These are phyloP conservation scores for Strongylocentrotus purpuratus DNA, from an alignment of 35 echinoderm and acorn worm genomes.

Conservation along the genomic window DNA sequence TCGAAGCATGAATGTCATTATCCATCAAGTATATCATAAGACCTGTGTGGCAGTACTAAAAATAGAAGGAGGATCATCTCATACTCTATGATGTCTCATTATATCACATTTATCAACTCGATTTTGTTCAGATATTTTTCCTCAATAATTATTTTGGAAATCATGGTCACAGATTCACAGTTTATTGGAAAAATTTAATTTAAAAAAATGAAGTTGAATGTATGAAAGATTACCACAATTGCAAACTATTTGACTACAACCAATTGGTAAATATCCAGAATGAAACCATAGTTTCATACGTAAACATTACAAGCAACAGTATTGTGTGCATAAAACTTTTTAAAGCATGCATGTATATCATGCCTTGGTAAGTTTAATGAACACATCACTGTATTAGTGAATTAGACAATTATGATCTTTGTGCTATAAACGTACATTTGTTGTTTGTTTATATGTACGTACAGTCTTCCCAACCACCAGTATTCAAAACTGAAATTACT, in stretches of 20 bases:
- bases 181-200: background rate
- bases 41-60: background rate
- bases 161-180: background rate
- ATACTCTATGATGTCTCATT: background rate
- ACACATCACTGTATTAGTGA: background rate
- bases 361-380: background rate
- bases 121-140: background rate
- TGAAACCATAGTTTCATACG: background rate
- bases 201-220: background rate
- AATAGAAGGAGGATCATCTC: background rate
- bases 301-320: background rate
- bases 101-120: background rate
- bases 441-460: background rate
- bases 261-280: background rate
- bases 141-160: background rate
- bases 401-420: background rate
- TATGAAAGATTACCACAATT: background rate
- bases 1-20: background rate
- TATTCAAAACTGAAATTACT: slow-evolving; percentile 32
- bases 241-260: background rate
- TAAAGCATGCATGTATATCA: background rate
- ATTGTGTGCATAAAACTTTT: background rate
- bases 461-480: slow-evolving; percentile 29
- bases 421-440: background rate
- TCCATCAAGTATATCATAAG: background rate